Base-by-base conservation (phyloP, 2,797 vertebrate species). In the Trematomus bernacchii region DNA sequence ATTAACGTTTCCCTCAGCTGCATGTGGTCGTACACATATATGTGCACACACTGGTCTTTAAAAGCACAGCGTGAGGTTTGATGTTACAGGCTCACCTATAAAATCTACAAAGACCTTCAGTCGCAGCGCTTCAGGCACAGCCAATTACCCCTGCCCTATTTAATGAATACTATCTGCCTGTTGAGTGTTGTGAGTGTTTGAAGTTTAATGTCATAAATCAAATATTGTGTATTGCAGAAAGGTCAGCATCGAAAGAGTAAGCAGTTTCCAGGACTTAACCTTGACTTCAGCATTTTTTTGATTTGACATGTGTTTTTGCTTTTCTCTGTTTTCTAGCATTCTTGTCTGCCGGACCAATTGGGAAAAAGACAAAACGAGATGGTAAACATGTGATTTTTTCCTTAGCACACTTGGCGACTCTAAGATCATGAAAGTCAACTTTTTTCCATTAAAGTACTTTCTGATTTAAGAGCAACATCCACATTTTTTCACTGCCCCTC, bases 321-420 rank as follows among this genome's bases (percentile, higher is more conserved):
- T 76, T 76, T 72, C 73, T 80, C 23, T 51, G 18, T 60, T 46
- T 73, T 73, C 43, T 9, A 96, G 95, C 89, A 1, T 77, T 94
- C 46, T 71, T 94, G 73, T 93, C 93, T 65, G 95, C 95, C 3
- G 89, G 92, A 65, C 95, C 94, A 1, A 46, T 95, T n/a, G 70
- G 30, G 27, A 72, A 86, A 37, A 89, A 75, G 72, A 30, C 71
- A 6, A 95, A 89, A 83, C 83, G 89, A 86, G 86, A 93, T 46
- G 93, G 94, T 94, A 93, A 93, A 77, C 73, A 83, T 61, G 10
- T 51, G 13, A 14, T 30, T 18, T 80, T 37, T 13, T 33, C 5
- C 2, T 27, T 23, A 10, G n/a, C 37, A 21, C 2, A 13, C 13
- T 27, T 4, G 23, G 33, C 2, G 1, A 37, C 6, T 37, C 6